Evolutionary conservation across 2,888 invertebrate species (phyloP), one percentile per base, ranked within the genome.

Genomic region (Laothoe populi): DNA sequence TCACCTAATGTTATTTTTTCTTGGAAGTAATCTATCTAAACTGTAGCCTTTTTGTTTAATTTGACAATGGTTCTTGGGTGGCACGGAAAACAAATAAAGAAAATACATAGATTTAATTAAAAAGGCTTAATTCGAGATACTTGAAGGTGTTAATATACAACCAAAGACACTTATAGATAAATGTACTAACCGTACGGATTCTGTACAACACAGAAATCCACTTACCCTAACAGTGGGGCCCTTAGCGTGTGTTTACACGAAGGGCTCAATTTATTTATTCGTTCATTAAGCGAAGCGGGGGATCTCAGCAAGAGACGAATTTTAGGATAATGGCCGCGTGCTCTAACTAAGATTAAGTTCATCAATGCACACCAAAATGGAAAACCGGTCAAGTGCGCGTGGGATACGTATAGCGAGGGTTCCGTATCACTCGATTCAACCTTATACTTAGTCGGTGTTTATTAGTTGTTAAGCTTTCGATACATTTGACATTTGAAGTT

Each of bases 181-280:
- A 62, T 73, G 72, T 75, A 77, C 71, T 73, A 71, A 75, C 71
- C 78, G 78, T 79, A 82, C 79, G 84, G 82, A 88, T 89, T 85
- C 79, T 81, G 83, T 84, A 81, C 84, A 84, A 92, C 92, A 92
- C 89, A 90, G 85, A 92, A 92, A 91, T 86, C 90, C 92, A 92
- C 92, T 92, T 92, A 92, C 90, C 90, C 90, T 87, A 90, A 85
- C 90, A 82, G 88, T 81, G 87, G 85, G 79, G 79, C 82, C 83
- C 84, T 82, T 87, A 84, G 82, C 45, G 45, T 63, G 81, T 88
- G 88, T 87, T 88, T 89, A 90, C 89, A 88, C 84, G 87, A 84
- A 88, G 86, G 88, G 86, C 87, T 78, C 87, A 87, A 90, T 90
- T 92, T 92, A 91, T 92, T 92, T 90, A 90, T 91, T 88, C 81